Evolutionary conservation across 2,888 invertebrate species (phyloP).

Genomic region (Gastrophysa polygoni): DNA sequence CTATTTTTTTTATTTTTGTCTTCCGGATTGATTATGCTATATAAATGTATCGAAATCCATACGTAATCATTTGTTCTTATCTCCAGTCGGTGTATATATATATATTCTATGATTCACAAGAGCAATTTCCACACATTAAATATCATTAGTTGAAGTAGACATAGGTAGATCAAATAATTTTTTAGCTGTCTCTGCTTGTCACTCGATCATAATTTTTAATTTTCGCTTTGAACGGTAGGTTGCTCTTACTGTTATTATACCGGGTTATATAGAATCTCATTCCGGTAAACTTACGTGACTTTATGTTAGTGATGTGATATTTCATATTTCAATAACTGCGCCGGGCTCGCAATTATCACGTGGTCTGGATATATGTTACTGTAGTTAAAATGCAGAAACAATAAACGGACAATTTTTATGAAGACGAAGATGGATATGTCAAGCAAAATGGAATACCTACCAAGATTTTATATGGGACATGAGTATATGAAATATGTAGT

Average conservation of each 20-base stretch:
- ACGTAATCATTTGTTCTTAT: no score
- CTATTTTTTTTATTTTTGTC: no score
- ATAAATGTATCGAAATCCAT: no score
- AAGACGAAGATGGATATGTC: no score
- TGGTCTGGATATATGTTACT: background rate
- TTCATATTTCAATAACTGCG: conserved; percentile 12
- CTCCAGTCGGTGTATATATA: no score
- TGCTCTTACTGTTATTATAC: conserved; percentile 14
- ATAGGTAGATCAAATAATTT: background rate
- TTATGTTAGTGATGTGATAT: conserved; percentile 12
- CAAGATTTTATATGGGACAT: no score
- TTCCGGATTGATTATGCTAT: no score
- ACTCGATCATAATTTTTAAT: background rate
- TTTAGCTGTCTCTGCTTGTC: background rate
- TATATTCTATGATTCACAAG: no score
- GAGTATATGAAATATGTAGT: no score
- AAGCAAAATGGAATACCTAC: no score
- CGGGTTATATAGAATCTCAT: background rate
- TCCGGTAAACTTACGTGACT: conserved; percentile 13
- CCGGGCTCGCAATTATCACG: no score
- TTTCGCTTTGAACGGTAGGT: background rate
- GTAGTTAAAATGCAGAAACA: background rate
- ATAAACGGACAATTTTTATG: background rate
- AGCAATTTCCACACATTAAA: background rate
- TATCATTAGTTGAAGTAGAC: no score